Evolutionary conservation across 2,113 vertebrate genomes (phyloP).

Genomic region (Chloropsis cyanopogon): DNA sequence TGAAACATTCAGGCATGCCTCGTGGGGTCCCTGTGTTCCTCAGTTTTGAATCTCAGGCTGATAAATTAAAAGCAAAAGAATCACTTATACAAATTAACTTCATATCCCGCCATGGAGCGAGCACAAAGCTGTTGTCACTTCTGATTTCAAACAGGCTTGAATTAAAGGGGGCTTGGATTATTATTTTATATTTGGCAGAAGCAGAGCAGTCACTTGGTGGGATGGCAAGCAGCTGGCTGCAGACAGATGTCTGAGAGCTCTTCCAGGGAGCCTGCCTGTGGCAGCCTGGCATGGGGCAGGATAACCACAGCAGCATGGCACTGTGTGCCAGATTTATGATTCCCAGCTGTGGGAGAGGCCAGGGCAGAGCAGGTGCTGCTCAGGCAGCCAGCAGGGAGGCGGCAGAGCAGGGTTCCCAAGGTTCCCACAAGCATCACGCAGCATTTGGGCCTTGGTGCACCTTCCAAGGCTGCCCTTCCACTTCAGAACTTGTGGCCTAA

Average conservation of each 20-base stretch:
- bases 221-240: background rate
- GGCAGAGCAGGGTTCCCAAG: background rate
- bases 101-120: background rate
- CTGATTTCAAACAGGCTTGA: background rate
- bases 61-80: background rate
- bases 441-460: background rate
- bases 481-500: background rate
- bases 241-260: background rate
- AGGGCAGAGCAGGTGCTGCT: background rate
- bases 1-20: background rate
- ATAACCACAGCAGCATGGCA: rapidly evolving
- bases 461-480: background rate
- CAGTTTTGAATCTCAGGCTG: background rate
- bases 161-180: background rate
- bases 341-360: background rate
- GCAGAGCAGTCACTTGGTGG: background rate
- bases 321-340: background rate
- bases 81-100: background rate
- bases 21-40: background rate
- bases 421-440: rapidly evolving
- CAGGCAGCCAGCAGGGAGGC: background rate
- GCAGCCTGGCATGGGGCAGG: background rate
- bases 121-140: background rate
- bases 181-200: background rate
- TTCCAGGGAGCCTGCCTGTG: rapidly evolving